Evolutionary conservation across 2,888 invertebrate genomes (phyloP), one percentile per base, ranked within the genome.

Genomic region (Pterobdella sp.): DNA sequence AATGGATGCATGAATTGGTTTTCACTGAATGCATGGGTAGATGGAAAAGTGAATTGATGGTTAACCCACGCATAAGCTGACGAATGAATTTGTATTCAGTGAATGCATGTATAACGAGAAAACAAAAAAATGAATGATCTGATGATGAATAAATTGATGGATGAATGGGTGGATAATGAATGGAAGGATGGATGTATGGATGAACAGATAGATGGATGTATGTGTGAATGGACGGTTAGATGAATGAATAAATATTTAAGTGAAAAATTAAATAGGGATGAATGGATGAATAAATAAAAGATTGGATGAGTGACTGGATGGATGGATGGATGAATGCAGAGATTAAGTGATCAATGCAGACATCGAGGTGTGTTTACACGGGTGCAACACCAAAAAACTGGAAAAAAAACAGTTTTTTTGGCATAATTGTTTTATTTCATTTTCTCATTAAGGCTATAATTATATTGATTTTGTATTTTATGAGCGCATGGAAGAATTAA

Each of bases 1-100:
- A n/a, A 22, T 56, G 60, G 60, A n/a, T 56, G 7, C 14, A 56
- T 56, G 60, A 26, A 56, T 56, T 22, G 10, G 26, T n/a, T n/a
- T n/a, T n/a, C n/a, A n/a, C n/a, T 56, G 60, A 26, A 22, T 56
- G 60, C 14, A 56, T 56, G 60, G 60, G n/a, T 56, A 3, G 60
- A 56, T 56, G 60, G 60, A 22, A 26, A 26, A 26, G 26, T 56
- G n/a, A 3, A 56, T 56, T 4, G 60, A 56, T 56, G 60, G 10
- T n/a, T n/a, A n/a, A n/a, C n/a, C n/a, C n/a, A n/a, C n/a, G n/a
- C n/a, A n/a, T n/a, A n/a, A n/a, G n/a, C n/a, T n/a, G n/a, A n/a
- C n/a, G n/a, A n/a, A n/a, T n/a, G n/a, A n/a, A n/a, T n/a, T n/a
- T n/a, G n/a, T n/a, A n/a, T n/a, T n/a, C n/a, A n/a, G n/a, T n/a